A percentile compares a stretch with the other conserved stretches of the same genome.
Conservation (phyloP, 2,113 vertebrate species). For the Rissa tridactyla region DNA sequence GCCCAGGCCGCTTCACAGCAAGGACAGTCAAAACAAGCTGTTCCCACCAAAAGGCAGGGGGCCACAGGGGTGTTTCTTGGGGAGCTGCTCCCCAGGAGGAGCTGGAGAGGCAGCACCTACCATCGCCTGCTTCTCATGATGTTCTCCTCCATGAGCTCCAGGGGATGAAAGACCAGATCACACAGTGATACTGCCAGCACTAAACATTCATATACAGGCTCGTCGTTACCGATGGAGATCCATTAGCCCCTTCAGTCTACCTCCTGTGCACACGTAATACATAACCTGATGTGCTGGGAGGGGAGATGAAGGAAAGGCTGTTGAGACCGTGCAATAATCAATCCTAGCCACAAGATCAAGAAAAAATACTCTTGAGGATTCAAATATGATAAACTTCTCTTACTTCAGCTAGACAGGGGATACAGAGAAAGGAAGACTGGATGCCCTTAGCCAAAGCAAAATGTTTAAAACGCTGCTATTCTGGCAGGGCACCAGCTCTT, state of each 20-base stretch:
- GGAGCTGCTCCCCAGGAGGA: background rate
- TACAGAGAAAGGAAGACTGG: background rate
- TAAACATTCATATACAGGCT: background rate
- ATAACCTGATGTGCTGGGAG: background rate
- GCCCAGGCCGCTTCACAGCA: background rate
- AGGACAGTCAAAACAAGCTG: background rate
- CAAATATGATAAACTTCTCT: background rate
- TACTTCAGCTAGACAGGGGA: background rate
- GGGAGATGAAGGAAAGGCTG: background rate
- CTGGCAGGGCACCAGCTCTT: background rate
- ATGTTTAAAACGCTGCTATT: rapidly evolving
- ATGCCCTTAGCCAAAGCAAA: background rate
- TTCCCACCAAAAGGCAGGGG: background rate
- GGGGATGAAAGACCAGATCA: background rate
- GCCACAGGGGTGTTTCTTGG: rapidly evolving
- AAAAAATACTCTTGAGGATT: background rate
- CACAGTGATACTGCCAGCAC: background rate
- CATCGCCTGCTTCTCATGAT: background rate
- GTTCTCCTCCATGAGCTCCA: background rate
- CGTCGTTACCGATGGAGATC: rapidly evolving
- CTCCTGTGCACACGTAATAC: background rate
- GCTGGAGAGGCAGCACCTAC: background rate
- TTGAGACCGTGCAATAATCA: background rate
- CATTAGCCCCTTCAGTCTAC: background rate
- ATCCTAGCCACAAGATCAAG: background rate